These are phyloP conservation scores for Euura saliciscinereae DNA, from an alignment of 1,140 invertebrate genomes.

Conservation along the genomic window DNA sequence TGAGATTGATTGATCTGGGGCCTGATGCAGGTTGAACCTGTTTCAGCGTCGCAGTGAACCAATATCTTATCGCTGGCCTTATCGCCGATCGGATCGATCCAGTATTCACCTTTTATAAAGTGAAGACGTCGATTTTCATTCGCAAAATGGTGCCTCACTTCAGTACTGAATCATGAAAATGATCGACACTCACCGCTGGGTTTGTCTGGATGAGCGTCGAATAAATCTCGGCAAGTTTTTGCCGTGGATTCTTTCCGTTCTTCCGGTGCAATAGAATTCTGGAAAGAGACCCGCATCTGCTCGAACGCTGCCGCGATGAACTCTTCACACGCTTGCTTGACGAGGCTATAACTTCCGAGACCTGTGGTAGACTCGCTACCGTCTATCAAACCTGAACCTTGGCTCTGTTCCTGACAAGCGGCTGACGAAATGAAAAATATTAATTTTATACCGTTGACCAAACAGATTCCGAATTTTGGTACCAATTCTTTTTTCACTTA, in stretches of 20 bases:
- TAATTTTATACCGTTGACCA: not conserved
- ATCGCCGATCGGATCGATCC: slow-evolving; percentile 88
- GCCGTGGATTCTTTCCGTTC: slow-evolving; percentile 82
- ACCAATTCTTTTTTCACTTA: slow-evolving; percentile 14
- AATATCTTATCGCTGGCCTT: slow-evolving; percentile 80
- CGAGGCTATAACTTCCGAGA: slow-evolving; percentile 71
- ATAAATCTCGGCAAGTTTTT: slow-evolving; percentile 82
- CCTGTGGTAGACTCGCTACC: slow-evolving; percentile 78
- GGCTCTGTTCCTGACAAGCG: slow-evolving; percentile 49
- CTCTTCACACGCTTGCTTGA: slow-evolving; percentile 72
- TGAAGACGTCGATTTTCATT: not conserved
- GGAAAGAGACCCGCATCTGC: slow-evolving; percentile 76
- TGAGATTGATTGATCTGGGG: slow-evolving; percentile 71
- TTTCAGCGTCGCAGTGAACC: slow-evolving; percentile 75
- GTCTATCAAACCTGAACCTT: slow-evolving; percentile 79
- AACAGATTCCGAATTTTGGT: too few relatives aligned
- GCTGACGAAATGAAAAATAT: slow-evolving; percentile 13
- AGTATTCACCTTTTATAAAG: slow-evolving; percentile 75
- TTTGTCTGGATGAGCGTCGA: slow-evolving; percentile 74
- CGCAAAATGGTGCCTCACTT: not conserved
- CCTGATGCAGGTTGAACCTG: slow-evolving; percentile 74
- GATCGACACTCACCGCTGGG: slow-evolving; percentile 65
- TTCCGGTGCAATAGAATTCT: slow-evolving; percentile 77
- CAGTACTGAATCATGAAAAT: not conserved
- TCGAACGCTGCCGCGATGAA: slow-evolving; percentile 80